Conservation (phyloP, 2,888 invertebrate genomes). For the Candidula unifasciata region DNA sequence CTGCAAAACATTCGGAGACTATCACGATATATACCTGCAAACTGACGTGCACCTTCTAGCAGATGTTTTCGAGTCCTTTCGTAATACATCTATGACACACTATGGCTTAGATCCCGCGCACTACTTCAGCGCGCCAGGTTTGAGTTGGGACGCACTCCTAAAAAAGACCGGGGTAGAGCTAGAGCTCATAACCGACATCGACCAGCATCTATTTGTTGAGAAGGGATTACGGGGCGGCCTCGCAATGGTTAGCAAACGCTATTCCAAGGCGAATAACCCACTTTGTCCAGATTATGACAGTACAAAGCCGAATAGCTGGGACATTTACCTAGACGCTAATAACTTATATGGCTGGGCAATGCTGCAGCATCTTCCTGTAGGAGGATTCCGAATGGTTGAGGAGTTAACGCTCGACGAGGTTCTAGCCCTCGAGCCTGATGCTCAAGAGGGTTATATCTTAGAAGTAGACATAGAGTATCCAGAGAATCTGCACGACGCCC, state of each 20-base stretch:
- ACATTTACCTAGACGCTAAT: neutral
- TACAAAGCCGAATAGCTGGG: neutral
- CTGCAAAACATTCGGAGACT: constrained; percentile 2
- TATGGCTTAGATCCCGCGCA: constrained; percentile 9
- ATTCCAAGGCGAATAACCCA: neutral
- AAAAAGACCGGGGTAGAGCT: constrained; percentile 10
- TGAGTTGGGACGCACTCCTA: neutral
- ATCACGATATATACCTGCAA: neutral
- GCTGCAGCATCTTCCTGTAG: neutral
- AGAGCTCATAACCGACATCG: constrained; percentile 1
- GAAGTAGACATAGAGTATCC: constrained; percentile 79
- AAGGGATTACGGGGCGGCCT: neutral
- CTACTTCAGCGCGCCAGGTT: constrained; percentile 1
- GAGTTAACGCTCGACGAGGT: neutral
- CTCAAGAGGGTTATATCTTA: constrained; percentile 69
- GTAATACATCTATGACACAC: neutral
- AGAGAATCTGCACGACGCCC: constrained; percentile 70
- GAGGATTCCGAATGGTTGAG: neutral
- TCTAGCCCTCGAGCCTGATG: neutral
- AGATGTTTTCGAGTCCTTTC: constrained; percentile 24
- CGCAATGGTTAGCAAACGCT: neutral
- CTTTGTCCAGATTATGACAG: neutral
- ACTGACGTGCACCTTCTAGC: neutral
- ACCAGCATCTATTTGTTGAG: neutral
- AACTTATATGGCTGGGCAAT: constrained; percentile 1